Evolutionary conservation across 2,113 vertebrate species (phyloP).

Genomic region (Chlorocebus sabaeus): DNA sequence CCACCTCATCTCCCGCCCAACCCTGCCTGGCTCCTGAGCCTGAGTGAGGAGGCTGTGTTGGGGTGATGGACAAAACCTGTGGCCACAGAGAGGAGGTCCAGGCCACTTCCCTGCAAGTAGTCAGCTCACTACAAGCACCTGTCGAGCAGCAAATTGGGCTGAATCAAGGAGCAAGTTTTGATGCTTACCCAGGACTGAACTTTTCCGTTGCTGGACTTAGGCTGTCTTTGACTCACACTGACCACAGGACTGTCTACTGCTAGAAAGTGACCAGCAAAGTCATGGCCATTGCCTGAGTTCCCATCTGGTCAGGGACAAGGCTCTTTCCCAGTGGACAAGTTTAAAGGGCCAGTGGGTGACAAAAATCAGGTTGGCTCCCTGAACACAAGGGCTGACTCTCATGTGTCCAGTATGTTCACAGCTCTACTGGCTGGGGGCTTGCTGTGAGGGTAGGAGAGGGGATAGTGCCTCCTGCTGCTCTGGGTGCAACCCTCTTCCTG

Average conservation of each 20-base stretch:
- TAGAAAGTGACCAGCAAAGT: not conserved
- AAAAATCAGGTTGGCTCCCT: not conserved
- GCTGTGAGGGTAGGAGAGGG: rapidly evolving
- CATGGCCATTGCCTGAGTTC: rapidly evolving
- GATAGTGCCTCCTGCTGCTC: not conserved
- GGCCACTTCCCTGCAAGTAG: not conserved
- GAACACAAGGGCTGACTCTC: not conserved
- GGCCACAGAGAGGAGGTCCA: not conserved
- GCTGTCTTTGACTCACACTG: rapidly evolving
- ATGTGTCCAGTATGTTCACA: rapidly evolving
- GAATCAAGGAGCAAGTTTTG: not conserved
- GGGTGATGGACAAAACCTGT: no score
- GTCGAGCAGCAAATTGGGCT: rapidly evolving
- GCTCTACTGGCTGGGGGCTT: rapidly evolving
- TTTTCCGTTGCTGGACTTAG: not conserved
- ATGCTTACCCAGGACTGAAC: not conserved
- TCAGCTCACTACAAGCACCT: rapidly evolving
- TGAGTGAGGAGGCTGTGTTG: rapidly evolving
- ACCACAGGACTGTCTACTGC: not conserved
- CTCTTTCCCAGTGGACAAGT: not conserved
- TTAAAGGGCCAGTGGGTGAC: not conserved
- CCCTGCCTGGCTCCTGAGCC: not conserved
- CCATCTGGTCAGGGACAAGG: not conserved
- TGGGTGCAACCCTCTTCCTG: not conserved
- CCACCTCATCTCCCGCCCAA: not conserved